These are phyloP conservation scores for Sebastes diploproa DNA, from an alignment of 2,797 vertebrate genomes.

Conservation along the genomic window DNA sequence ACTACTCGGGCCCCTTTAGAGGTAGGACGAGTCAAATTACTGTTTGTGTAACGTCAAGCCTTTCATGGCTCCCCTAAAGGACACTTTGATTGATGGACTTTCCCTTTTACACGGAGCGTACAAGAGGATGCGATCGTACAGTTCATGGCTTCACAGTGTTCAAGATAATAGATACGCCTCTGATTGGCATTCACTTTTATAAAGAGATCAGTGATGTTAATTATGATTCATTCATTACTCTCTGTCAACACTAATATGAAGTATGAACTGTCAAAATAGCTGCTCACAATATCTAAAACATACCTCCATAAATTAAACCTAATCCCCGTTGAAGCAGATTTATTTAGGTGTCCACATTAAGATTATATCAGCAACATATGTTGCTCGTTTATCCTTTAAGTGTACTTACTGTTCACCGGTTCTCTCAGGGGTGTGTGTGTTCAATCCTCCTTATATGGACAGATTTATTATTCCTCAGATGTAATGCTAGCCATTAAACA, in stretches of 20 bases:
- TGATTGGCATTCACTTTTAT: constrained; percentile 62
- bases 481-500: constrained; percentile 18
- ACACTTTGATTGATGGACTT: constrained; percentile 76
- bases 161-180: constrained; percentile 61
- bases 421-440: constrained; percentile 3
- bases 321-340: constrained; percentile 58
- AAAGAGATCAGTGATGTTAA: constrained; percentile 36
- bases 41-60: constrained; percentile 70
- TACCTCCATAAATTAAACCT: constrained; percentile 21
- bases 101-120: constrained; percentile 58
- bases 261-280: neutral
- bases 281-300: neutral
- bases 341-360: constrained; percentile 56
- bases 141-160: constrained; percentile 44
- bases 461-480: constrained; percentile 27
- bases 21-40: constrained; percentile 73
- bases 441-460: neutral
- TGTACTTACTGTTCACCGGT: constrained; percentile 14
- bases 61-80: constrained; percentile 60
- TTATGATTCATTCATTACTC: constrained; percentile 37
- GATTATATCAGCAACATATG: constrained; percentile 69
- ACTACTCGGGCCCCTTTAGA: constrained; percentile 60
- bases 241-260: constrained; percentile 15
- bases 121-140: constrained; percentile 59
- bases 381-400: constrained; percentile 41